Percentiles rank a stretch among this genome's conserved stretches.
Evolutionary conservation across 2,888 invertebrate genomes (phyloP).

Genomic region (Mactromeris polynyma): DNA sequence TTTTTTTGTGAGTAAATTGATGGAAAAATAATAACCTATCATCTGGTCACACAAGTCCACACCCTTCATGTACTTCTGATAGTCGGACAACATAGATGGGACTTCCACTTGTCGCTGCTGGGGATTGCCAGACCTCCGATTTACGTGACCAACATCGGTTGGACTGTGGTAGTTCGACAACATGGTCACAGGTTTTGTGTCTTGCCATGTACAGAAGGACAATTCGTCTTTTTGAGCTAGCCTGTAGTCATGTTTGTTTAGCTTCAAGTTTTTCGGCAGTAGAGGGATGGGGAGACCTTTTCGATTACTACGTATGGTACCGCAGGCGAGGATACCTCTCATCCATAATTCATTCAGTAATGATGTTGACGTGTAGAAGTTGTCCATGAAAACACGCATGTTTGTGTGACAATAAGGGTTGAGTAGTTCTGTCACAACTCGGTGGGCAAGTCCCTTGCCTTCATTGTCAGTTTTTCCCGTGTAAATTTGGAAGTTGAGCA

Average conservation of each 20-base stretch:
- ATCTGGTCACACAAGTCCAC: no score
- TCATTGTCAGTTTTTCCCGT: neutral
- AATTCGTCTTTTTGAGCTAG: constrained; percentile 30
- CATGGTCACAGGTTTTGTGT: constrained; percentile 63
- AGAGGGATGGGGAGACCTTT: constrained; percentile 51
- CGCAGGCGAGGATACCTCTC: constrained; percentile 44
- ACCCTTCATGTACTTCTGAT: neutral
- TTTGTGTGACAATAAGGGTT: constrained; percentile 46
- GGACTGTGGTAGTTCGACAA: constrained; percentile 17
- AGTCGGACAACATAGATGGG: neutral
- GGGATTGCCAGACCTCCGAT: neutral
- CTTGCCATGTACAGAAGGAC: constrained; percentile 67
- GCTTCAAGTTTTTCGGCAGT: constrained; percentile 45
- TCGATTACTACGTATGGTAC: constrained; percentile 50
- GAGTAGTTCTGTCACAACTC: constrained; percentile 33
- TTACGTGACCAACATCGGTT: neutral
- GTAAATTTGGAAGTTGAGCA: constrained; percentile 37
- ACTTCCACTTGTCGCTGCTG: neutral
- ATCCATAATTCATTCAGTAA: constrained; percentile 35
- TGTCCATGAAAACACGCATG: constrained; percentile 49
- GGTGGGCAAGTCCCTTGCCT: neutral
- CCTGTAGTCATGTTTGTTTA: constrained; percentile 63
- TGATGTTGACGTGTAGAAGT: constrained; percentile 48
- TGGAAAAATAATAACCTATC: no score
- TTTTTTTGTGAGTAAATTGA: no score